phyloP scores from a whole-genome alignment of 2,888 invertebrate species.

The Andrena bicolor region DNA sequence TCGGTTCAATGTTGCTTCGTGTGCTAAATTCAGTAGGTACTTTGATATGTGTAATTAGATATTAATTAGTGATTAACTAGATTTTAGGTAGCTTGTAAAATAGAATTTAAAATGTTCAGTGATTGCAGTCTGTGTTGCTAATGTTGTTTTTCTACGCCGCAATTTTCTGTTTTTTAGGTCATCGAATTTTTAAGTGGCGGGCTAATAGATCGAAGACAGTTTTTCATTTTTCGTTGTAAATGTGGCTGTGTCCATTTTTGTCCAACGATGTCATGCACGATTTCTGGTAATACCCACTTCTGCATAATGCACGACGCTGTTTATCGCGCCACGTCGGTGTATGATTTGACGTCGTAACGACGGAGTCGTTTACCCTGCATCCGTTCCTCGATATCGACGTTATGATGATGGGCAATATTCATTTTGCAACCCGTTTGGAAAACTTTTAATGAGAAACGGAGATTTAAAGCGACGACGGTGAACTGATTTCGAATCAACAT shows the following conservation, averaged over 20 bases:
- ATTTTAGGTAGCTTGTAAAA: too few relatives aligned
- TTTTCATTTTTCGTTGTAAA: too few relatives aligned
- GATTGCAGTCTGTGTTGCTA: too few relatives aligned
- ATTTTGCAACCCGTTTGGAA: constrained; percentile 10
- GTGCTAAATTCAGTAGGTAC: too few relatives aligned
- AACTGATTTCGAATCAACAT: constrained; percentile 25
- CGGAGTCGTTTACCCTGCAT: constrained; percentile 26
- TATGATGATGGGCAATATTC: constrained; percentile 32
- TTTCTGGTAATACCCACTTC: not conserved
- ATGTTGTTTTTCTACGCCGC: too few relatives aligned
- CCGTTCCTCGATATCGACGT: constrained; percentile 22
- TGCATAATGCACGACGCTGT: constrained; percentile 33
- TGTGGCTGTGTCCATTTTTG: not conserved
- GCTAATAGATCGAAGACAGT: too few relatives aligned
- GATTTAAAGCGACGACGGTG: not conserved
- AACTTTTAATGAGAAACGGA: constrained; percentile 49
- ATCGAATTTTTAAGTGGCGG: too few relatives aligned
- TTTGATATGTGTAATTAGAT: too few relatives aligned
- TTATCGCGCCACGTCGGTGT: constrained; percentile 25
- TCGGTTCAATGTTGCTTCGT: too few relatives aligned
- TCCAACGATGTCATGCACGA: not conserved
- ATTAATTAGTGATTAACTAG: too few relatives aligned
- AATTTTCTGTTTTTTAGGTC: too few relatives aligned
- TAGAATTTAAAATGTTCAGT: too few relatives aligned
- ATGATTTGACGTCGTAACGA: constrained; percentile 19